Percentiles rank a stretch among this genome's conserved stretches.
These are phyloP conservation scores for Colaptes auratus DNA, from an alignment of 2,113 vertebrate genomes.

Conservation along the genomic window DNA sequence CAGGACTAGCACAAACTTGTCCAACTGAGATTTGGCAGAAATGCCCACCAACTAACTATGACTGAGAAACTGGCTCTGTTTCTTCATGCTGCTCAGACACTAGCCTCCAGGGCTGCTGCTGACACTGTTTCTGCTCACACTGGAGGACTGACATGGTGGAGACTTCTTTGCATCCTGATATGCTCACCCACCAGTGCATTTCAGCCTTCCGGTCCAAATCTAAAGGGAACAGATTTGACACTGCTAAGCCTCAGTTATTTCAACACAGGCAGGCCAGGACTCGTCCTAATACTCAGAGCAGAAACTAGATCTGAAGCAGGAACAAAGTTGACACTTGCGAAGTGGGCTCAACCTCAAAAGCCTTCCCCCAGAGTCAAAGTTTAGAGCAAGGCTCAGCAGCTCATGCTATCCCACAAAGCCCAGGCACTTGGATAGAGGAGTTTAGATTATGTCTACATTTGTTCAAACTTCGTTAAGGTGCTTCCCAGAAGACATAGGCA, in stretches of 20 bases:
- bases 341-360: neutral
- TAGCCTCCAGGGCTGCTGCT: neutral
- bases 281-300: neutral
- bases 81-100: neutral
- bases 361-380: neutral
- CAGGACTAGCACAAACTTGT: neutral
- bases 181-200: neutral
- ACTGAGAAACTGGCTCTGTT: neutral
- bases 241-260: conserved; percentile 10
- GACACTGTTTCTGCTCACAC: neutral
- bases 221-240: neutral
- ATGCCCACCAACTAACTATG: neutral
- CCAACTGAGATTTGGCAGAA: conserved; percentile 41
- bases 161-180: neutral
- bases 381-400: neutral
- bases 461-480: neutral
- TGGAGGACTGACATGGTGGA: neutral
- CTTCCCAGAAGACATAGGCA: neutral
- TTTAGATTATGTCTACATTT: neutral
- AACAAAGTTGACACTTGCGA: neutral
- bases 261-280: neutral
- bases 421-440: rapidly evolving
- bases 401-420: neutral
- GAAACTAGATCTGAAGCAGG: conserved; percentile 1
- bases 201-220: neutral